A percentile compares a stretch with the other conserved stretches of the same genome.
Conservation (phyloP, 1,140 invertebrate genomes). For the Aplysia californica region DNA sequence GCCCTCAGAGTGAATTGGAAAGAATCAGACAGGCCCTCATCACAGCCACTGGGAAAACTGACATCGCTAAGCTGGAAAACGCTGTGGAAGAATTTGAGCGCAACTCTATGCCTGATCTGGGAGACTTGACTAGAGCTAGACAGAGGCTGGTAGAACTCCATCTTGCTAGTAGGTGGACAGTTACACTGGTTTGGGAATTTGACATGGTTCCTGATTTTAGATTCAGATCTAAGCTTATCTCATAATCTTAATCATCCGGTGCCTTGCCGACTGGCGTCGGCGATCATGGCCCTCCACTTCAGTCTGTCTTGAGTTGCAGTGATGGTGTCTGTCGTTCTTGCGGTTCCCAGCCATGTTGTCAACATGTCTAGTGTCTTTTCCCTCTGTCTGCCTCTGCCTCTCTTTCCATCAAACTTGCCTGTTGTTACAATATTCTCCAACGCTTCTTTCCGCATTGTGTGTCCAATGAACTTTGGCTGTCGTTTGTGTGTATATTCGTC, state of each 20-base stretch:
- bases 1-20: not conserved
- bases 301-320: no score
- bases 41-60: constrained; percentile 22
- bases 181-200: no score
- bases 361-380: no score
- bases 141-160: constrained; percentile 31
- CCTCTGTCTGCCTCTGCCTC: no score
- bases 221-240: not conserved
- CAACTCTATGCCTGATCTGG: constrained; percentile 20
- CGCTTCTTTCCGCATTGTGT: no score
- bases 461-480: not conserved
- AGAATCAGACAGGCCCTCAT: constrained; percentile 5
- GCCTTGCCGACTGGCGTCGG: not conserved
- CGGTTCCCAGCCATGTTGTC: no score
- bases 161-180: constrained; percentile 26
- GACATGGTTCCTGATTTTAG: no score
- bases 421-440: no score
- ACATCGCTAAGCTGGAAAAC: constrained; percentile 27
- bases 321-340: no score
- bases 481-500: not conserved
- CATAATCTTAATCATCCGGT: no score
- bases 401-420: no score
- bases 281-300: not conserved
- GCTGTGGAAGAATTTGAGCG: constrained; percentile 31
- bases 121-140: constrained; percentile 33